Percentiles rank a stretch among this genome's conserved stretches.
Conservation (phyloP, 1,140 invertebrate species). For the Pseudachorutes palmiensis region DNA sequence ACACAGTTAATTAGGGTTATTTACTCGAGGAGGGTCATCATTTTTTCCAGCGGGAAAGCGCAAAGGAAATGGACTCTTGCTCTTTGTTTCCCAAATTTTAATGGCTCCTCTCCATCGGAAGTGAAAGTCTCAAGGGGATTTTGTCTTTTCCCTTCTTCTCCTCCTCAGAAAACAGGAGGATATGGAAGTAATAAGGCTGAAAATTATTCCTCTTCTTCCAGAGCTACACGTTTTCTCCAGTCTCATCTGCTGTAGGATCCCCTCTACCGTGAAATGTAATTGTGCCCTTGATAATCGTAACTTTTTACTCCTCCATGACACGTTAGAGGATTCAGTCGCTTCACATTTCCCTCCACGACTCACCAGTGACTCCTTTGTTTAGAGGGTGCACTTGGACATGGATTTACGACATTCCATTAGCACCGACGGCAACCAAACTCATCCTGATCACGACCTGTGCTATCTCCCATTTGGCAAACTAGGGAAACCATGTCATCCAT, state of each 20-base stretch:
- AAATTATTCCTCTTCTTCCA: not conserved
- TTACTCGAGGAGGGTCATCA: not conserved
- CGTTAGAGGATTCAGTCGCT: no score
- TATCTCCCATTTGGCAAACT: no score
- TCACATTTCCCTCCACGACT: no score
- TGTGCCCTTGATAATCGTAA: constrained; percentile 36
- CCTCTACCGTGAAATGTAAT: constrained; percentile 34
- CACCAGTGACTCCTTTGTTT: no score
- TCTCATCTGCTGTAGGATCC: not conserved
- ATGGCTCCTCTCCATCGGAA: not conserved
- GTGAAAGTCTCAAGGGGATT: not conserved
- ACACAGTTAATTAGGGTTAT: constrained; percentile 7
- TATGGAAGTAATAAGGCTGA: not conserved
- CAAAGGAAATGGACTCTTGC: not conserved
- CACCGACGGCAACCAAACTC: no score
- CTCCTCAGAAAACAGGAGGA: not conserved
- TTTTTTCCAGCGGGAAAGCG: no score
- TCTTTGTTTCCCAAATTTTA: constrained; percentile 1
- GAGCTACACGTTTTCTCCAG: not conserved
- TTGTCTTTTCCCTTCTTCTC: not conserved
- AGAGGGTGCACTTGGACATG: no score
- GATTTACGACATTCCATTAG: no score
- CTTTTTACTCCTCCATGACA: constrained; percentile 11
- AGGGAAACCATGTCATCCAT: no score
- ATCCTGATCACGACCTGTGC: no score